A percentile compares a stretch with the other conserved stretches of the same genome.
Conservation (phyloP, 2,797 vertebrate species). For the Psittacula echo region DNA sequence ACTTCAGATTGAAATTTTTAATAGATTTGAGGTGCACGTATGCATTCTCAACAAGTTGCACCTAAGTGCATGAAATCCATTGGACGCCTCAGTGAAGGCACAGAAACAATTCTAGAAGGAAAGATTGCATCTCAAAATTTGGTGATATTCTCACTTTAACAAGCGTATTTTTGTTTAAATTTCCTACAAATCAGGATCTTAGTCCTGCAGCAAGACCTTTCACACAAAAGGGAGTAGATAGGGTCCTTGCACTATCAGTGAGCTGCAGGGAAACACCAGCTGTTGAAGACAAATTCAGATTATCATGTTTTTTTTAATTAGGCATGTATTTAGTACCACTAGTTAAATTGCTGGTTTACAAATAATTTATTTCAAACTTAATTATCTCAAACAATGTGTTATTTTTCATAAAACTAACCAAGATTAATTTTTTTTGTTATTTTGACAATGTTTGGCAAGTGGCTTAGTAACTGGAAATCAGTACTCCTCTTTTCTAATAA, state of each 20-base stretch:
- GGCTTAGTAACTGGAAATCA: background rate
- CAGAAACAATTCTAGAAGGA: background rate
- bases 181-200: background rate
- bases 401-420: background rate
- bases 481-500: background rate
- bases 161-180: background rate
- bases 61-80: background rate
- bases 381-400: background rate
- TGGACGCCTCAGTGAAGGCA: background rate
- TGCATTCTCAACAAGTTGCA: background rate
- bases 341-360: background rate
- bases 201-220: background rate
- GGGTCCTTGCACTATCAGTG: background rate
- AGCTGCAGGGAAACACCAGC: background rate
- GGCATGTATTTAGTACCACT: background rate
- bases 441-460: background rate
- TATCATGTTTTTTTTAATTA: background rate
- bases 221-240: background rate
- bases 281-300: background rate
- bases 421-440: background rate
- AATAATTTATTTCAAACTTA: background rate
- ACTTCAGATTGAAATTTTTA: constrained; percentile 3
- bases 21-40: background rate
- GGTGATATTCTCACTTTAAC: background rate
- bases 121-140: background rate